Conservation (phyloP, 2,113 vertebrate genomes). For the Amphilophus citrinellus region DNA sequence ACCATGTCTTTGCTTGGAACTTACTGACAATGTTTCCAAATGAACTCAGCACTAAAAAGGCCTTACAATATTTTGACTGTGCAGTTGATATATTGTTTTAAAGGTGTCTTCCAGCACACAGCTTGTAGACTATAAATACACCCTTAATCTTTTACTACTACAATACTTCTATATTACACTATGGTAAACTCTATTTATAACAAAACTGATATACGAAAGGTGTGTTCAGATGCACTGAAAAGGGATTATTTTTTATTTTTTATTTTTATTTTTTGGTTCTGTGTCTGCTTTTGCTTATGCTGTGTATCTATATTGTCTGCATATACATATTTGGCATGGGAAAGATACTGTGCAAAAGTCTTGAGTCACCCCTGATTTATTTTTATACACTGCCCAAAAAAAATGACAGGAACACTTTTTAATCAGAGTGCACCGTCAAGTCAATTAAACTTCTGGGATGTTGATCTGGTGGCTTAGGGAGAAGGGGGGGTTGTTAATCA, state of each 20-base stretch:
- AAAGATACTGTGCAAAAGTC: neutral
- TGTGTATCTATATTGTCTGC: neutral
- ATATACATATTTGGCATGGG: neutral
- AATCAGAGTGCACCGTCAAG: too few species aligned
- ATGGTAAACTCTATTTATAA: conserved; percentile 10
- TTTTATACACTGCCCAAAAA: too few species aligned
- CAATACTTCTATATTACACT: conserved; percentile 18
- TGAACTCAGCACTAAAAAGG: neutral
- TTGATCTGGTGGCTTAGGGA: too few species aligned
- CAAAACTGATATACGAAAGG: conserved; percentile 18
- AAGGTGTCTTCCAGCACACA: neutral
- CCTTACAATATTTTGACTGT: neutral
- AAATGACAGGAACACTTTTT: too few species aligned
- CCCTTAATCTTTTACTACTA: neutral
- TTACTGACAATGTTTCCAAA: neutral
- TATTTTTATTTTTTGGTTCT: neutral
- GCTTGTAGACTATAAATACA: conserved; percentile 19
- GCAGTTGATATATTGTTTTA: neutral
- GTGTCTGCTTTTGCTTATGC: neutral
- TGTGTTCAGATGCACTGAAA: conserved; percentile 66
- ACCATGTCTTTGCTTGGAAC: neutral
- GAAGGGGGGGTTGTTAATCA: too few species aligned
- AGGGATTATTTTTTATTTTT: conserved; percentile 25
- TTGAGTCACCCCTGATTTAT: neutral
- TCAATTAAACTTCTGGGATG: too few species aligned